Conservation (phyloP, 2,888 invertebrate genomes). For the Trileptium ribeirensis region DNA sequence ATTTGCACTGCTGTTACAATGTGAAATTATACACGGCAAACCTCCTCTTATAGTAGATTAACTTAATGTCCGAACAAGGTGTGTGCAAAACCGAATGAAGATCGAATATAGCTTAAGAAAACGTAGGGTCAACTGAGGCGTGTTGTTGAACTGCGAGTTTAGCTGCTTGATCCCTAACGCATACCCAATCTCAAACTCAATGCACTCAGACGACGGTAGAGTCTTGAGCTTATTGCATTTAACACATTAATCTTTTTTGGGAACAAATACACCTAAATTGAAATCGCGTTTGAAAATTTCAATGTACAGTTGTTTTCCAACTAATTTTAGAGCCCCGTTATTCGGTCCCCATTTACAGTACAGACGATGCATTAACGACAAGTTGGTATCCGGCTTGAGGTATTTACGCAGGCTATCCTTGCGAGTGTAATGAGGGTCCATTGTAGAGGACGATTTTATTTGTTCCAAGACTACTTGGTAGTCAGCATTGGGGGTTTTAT, state of each 20-base stretch:
- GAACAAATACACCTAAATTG: constrained; percentile 4
- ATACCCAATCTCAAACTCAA: not conserved
- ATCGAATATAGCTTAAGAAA: not conserved
- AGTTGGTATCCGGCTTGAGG: not conserved
- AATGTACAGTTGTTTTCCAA: not conserved
- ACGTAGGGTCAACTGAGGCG: not conserved
- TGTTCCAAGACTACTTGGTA: not conserved
- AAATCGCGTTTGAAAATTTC: not conserved
- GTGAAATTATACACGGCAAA: constrained; percentile 10
- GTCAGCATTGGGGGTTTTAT: not conserved
- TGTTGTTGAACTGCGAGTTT: not conserved
- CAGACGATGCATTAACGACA: not conserved
- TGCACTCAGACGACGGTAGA: not conserved
- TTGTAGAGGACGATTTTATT: not conserved
- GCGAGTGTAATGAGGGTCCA: not conserved
- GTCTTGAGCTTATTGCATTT: not conserved
- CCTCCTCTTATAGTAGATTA: constrained; percentile 17
- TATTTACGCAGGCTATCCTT: not conserved
- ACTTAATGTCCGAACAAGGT: not conserved
- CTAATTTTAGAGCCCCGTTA: not conserved
- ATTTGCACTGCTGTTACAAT: not conserved
- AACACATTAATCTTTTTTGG: constrained; percentile 15
- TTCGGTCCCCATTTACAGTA: not conserved
- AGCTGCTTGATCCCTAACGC: not conserved
- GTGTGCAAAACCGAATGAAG: constrained; percentile 11